phyloP scores from a whole-genome alignment of 2,888 invertebrate species.

The Uropetala carovei region DNA sequence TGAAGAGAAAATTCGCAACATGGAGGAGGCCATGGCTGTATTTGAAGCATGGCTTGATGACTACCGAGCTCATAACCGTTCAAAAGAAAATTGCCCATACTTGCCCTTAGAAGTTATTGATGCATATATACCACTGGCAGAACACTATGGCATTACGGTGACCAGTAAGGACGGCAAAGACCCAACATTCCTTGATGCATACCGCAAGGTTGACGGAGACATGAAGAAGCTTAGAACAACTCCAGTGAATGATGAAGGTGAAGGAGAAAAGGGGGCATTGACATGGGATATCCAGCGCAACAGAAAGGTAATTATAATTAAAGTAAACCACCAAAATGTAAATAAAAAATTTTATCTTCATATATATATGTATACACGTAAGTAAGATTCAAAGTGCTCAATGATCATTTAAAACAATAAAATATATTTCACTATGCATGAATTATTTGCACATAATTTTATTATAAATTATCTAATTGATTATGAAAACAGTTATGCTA shows the following conservation, averaged over 20 bases:
- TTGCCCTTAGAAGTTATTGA: conserved; percentile 80
- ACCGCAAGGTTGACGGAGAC: conserved; percentile 81
- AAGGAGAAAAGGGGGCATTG: conserved; percentile 77
- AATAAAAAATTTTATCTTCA: too few species aligned
- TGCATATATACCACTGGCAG: conserved; percentile 78
- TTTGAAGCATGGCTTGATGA: conserved; percentile 86
- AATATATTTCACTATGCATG: too few species aligned
- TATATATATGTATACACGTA: too few species aligned
- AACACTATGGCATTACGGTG: conserved; percentile 75
- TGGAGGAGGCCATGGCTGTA: conserved; percentile 83
- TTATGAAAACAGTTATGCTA: too few species aligned
- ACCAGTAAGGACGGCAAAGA: conserved; percentile 74
- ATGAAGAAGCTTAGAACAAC: conserved; percentile 84
- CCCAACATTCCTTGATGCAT: conserved; percentile 81
- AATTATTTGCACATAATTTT: too few species aligned
- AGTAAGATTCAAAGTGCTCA: not conserved
- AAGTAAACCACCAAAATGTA: too few species aligned
- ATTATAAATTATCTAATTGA: too few species aligned
- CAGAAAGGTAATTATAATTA: conserved; percentile 68
- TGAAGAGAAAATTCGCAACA: conserved; percentile 85
- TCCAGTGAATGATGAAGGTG: conserved; percentile 69
- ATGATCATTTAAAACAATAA: not conserved
- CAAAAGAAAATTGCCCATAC: conserved; percentile 84
- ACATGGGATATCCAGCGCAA: conserved; percentile 89
- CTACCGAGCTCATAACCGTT: conserved; percentile 82